Evolutionary conservation across 2,797 vertebrate species (phyloP), one percentile per base, ranked within the genome.

Genomic region (Huso huso): DNA sequence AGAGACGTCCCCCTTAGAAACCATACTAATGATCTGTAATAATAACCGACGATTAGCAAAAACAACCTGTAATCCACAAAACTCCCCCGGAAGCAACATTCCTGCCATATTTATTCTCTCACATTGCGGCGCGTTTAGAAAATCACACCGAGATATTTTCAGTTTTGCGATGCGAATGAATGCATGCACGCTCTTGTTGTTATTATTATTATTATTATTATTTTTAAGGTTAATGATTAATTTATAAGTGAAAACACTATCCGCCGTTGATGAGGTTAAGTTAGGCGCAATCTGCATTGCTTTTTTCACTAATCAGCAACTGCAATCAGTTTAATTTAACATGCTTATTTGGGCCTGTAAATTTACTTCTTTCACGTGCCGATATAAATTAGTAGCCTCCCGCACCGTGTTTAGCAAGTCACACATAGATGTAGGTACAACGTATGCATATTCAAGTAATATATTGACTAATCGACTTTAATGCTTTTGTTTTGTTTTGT

Each of bases 271-370:
- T 71, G 79, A 73, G 78, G 81, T 84, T 78, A 86, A 84, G 78
- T 74, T 67, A 75, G 69, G 77, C 78, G 81, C 83, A 81, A 88
- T 87, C 81, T 87, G 82, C 84, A 86, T 88, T 83, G 87, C 75
- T 84, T 87, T 87, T 77, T 82, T 72, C 73, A 71, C 80, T 87
- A 84, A 89, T 86, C 81, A 80, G 70, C 61, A 78, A 86, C 78
- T 82, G 83, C 84, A 85, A 82, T 81, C 62, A 82, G 83, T 73
- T 85, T 82, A 79, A 86, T 79, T 82, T 79, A 82, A 78, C 73
- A 75, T 80, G 72, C 74, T 78, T 80, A 79, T 82, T 81, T 68
- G 77, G 72, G 69, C 75, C 66, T 67, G 69, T 66, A 69, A 69
- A 69, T 73, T 78, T 74, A 73, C 75, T 72, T 78, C 80, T 75